phyloP scores from a whole-genome alignment of 1,140 invertebrate genomes.

The Apolygus lucorum region DNA sequence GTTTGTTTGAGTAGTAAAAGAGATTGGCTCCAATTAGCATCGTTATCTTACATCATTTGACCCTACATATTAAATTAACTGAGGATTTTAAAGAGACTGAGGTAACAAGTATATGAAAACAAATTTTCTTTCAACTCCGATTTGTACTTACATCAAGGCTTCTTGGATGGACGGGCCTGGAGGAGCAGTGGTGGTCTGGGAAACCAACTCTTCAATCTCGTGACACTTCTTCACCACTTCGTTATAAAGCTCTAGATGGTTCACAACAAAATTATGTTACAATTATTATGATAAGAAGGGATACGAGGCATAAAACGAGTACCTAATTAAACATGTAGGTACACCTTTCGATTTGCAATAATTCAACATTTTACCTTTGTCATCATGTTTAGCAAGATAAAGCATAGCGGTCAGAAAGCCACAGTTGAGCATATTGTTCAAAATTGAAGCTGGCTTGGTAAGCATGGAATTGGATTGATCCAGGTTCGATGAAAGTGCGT shows the following conservation, averaged over 20 bases:
- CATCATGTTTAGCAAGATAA: conserved; percentile 67
- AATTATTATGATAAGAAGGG: conserved; percentile 23
- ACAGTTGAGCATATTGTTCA: conserved; percentile 59
- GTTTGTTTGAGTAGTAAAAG: too few species aligned
- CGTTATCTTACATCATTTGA: too few species aligned
- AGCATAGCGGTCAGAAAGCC: conserved; percentile 73
- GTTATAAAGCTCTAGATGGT: conserved; percentile 48
- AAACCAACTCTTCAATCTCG: conserved; percentile 54
- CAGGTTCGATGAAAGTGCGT: conserved; percentile 38
- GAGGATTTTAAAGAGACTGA: too few species aligned
- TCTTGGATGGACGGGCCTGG: conserved; percentile 38
- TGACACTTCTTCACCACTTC: conserved; percentile 63
- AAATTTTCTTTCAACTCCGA: too few species aligned
- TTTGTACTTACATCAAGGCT: conserved; percentile 26
- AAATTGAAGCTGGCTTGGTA: conserved; percentile 57
- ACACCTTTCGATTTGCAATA: neutral
- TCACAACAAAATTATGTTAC: conserved; percentile 22
- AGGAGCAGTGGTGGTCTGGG: conserved; percentile 49
- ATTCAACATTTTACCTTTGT: conserved; percentile 41
- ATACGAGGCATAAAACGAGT: neutral
- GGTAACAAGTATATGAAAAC: too few species aligned
- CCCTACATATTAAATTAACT: too few species aligned
- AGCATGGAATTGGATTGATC: conserved; percentile 44
- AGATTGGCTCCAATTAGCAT: too few species aligned
- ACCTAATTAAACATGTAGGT: too few species aligned